phyloP scores from a whole-genome alignment of 1,140 invertebrate genomes.

The Bursaphelenchus mucronatus region DNA sequence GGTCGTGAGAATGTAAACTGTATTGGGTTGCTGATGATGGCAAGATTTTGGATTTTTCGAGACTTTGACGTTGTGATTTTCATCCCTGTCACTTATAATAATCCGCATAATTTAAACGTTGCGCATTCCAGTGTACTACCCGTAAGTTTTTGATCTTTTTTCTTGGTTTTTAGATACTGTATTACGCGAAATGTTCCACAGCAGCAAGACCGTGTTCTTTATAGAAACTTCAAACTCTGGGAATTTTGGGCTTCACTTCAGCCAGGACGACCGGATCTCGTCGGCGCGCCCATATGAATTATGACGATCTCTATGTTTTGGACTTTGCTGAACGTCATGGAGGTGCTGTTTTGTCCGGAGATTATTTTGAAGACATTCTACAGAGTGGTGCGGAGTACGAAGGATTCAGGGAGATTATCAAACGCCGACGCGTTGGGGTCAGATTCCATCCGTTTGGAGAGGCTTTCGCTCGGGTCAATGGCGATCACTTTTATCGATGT shows the following conservation, averaged over 20 bases:
- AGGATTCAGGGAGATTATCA: constrained; percentile 14
- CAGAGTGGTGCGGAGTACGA: constrained; percentile 2
- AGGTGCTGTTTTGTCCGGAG: constrained; percentile 15
- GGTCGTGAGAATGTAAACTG: constrained; percentile 22
- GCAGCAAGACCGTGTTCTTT: not conserved
- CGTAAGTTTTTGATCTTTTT: not conserved
- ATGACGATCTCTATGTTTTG: constrained; percentile 22
- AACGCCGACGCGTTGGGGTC: constrained; percentile 10
- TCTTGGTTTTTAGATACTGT: not conserved
- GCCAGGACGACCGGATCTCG: constrained; percentile 8
- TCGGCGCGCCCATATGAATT: constrained; percentile 18
- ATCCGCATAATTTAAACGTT: constrained; percentile 13
- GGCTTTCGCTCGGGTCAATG: constrained; percentile 1
- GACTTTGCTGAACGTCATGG: constrained; percentile 18
- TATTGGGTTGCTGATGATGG: constrained; percentile 17
- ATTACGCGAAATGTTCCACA: not conserved
- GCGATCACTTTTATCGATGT: constrained; percentile 15
- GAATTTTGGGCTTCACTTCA: constrained; percentile 12
- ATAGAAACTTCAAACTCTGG: constrained; percentile 21
- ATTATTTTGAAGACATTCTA: constrained; percentile 22
- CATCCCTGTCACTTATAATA: constrained; percentile 17
- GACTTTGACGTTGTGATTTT: constrained; percentile 23
- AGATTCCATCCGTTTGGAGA: constrained; percentile 23
- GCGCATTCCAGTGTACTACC: constrained; percentile 2
- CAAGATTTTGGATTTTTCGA: constrained; percentile 18